These are phyloP conservation scores for Bombus sylvicola DNA, from an alignment of 1,140 invertebrate genomes.

Conservation along the genomic window DNA sequence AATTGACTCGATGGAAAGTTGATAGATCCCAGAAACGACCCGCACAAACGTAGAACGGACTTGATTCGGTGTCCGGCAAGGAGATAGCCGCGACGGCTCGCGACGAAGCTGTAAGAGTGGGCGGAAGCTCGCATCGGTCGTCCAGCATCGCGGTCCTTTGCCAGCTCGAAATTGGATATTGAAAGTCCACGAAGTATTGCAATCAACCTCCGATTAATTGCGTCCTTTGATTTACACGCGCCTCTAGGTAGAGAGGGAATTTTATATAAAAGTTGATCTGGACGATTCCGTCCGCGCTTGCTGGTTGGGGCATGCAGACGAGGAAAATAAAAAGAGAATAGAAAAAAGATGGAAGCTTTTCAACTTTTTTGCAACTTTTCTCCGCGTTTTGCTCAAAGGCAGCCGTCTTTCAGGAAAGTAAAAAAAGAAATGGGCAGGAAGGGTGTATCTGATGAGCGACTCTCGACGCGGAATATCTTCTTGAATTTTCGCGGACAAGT, in stretches of 20 bases:
- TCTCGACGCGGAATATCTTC: background rate
- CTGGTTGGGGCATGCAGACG: background rate
- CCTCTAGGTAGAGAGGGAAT: constrained; percentile 1
- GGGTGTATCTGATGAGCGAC: background rate
- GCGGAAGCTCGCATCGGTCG: background rate
- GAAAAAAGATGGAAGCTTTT: constrained; percentile 16
- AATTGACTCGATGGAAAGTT: constrained; percentile 16
- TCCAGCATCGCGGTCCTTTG: background rate
- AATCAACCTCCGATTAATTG: constrained; percentile 68
- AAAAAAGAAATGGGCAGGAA: background rate
- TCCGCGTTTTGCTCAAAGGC: constrained; percentile 44
- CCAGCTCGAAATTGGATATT: constrained; percentile 61
- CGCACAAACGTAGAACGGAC: background rate
- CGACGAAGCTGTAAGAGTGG: background rate
- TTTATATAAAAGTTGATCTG: constrained; percentile 60
- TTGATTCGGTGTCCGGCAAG: constrained; percentile 9
- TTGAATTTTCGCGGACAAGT: constrained; percentile 31
- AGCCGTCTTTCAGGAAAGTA: constrained; percentile 10
- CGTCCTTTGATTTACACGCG: constrained; percentile 67
- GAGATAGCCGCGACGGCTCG: constrained; percentile 18
- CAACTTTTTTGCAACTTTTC: constrained; percentile 54
- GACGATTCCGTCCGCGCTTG: constrained; percentile 33
- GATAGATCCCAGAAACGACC: background rate
- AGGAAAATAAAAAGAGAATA: no score
- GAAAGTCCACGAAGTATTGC: constrained; percentile 67